Conservation (phyloP, 2,888 invertebrate species). For the Nemoura dubitans region DNA sequence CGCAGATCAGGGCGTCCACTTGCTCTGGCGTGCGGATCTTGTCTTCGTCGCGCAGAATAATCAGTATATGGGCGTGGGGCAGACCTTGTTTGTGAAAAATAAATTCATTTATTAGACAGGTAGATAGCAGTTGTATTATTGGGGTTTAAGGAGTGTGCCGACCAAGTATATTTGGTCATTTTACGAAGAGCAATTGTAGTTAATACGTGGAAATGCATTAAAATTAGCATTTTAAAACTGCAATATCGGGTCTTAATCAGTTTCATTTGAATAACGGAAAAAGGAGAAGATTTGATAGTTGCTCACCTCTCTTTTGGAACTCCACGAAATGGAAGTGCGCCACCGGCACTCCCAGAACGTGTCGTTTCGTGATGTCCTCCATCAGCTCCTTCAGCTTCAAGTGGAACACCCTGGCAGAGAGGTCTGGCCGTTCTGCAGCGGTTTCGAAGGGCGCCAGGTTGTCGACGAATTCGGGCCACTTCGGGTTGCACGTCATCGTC, state of each 20-base stretch:
- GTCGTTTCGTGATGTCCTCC: constrained; percentile 37
- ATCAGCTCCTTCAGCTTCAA: constrained; percentile 48
- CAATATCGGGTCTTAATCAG: no score
- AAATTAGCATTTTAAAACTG: no score
- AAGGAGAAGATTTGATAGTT: no score
- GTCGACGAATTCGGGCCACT: constrained; percentile 53
- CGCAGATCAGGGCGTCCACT: constrained; percentile 47
- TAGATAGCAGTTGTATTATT: no score
- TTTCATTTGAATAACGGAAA: no score
- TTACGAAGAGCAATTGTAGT: no score
- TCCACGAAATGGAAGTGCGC: constrained; percentile 53
- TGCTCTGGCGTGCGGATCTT: constrained; percentile 52
- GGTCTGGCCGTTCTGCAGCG: constrained; percentile 46
- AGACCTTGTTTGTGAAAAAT: constrained; percentile 55
- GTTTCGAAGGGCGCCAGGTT: constrained; percentile 47
- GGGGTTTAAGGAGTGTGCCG: no score
- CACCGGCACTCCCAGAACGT: constrained; percentile 51
- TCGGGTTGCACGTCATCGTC: constrained; percentile 54
- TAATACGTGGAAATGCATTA: no score
- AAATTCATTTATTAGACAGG: no score
- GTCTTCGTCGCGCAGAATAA: constrained; percentile 53
- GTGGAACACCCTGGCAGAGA: constrained; percentile 51
- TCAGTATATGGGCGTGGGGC: constrained; percentile 53
- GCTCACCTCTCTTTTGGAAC: constrained; percentile 54
- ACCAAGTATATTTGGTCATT: no score